Evolutionary conservation across 64 coral and sea anemone genomes (phyloP).

Genomic region (Montipora efflorescens): DNA sequence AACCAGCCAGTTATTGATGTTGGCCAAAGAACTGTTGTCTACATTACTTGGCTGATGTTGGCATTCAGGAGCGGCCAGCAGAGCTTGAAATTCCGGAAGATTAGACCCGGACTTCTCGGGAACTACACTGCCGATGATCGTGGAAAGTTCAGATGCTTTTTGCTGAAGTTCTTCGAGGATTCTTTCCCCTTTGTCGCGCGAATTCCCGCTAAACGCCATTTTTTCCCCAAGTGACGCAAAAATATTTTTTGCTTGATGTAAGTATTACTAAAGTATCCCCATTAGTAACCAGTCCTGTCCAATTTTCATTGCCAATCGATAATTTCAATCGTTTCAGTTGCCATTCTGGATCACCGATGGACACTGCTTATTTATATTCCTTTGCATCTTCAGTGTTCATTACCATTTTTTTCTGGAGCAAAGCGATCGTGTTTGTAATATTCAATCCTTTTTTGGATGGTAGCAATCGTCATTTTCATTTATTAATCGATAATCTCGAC

Average conservation of each 20-base stretch:
- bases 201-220: background rate
- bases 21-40: too few relatives aligned
- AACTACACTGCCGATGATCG: background rate
- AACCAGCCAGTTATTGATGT: too few relatives aligned
- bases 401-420: too few relatives aligned
- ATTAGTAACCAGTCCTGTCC: background rate
- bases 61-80: constrained; percentile 7
- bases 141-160: constrained; percentile 42
- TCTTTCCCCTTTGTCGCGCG: background rate
- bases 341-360: too few relatives aligned
- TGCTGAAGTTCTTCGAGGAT: background rate
- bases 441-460: too few relatives aligned
- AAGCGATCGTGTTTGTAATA: too few relatives aligned
- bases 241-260: background rate
- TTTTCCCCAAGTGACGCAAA: background rate
- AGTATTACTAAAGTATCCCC: background rate
- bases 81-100: background rate
- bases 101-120: background rate
- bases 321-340: too few relatives aligned
- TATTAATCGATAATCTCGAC: too few relatives aligned
- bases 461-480: too few relatives aligned
- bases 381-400: too few relatives aligned
- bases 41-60: background rate
- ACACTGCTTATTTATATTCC: too few relatives aligned
- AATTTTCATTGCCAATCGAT: too few relatives aligned